phyloP scores from a whole-genome alignment of 2,797 vertebrate species.

The Pampus argenteus region DNA sequence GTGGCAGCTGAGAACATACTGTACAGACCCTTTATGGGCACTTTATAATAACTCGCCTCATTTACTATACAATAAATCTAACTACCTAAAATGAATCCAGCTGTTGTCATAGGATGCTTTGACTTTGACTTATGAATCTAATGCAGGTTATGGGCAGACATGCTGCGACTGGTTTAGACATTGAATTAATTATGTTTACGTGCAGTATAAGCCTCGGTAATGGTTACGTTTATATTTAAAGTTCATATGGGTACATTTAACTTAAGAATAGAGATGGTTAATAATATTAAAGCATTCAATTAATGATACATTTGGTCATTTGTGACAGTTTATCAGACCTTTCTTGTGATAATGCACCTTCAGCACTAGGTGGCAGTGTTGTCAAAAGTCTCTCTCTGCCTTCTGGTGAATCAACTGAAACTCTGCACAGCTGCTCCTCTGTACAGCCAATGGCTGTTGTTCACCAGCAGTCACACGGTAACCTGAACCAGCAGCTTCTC shows the following conservation, averaged over 20 bases:
- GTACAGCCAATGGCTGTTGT: conserved; percentile 71
- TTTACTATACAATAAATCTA: no score
- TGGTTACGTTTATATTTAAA: background rate
- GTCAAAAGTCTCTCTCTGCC: conserved; percentile 24
- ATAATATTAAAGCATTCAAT: background rate
- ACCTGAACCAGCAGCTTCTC: conserved; percentile 64
- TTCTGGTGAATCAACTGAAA: conserved; percentile 34
- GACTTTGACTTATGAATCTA: background rate
- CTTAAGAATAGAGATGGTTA: no score
- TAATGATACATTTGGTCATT: background rate
- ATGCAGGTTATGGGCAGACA: no score
- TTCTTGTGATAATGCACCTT: conserved; percentile 46
- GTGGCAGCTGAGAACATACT: no score
- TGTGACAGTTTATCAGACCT: background rate
- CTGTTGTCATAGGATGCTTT: no score
- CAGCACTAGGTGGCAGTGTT: conserved; percentile 81
- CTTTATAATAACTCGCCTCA: no score
- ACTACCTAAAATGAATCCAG: no score
- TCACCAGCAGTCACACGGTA: conserved; percentile 71
- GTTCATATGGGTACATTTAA: background rate
- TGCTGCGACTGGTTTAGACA: background rate
- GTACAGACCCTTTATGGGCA: no score
- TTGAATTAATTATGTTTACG: background rate
- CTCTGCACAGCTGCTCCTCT: conserved; percentile 66
- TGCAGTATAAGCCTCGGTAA: background rate